Evolutionary conservation across 1,140 invertebrate genomes (phyloP), one percentile per base, ranked within the genome.

Genomic region (Trichomalopsis sarcophagae): DNA sequence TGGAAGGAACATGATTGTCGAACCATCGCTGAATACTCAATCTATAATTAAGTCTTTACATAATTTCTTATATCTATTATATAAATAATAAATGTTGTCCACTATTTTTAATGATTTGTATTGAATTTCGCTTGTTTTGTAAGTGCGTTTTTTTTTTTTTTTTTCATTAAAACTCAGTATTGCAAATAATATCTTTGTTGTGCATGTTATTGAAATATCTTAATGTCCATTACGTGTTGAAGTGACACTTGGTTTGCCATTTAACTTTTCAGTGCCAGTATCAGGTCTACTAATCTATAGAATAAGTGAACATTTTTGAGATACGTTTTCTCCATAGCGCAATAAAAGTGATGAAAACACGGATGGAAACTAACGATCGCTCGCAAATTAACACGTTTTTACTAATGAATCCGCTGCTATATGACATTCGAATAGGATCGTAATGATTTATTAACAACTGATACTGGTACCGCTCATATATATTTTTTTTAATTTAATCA

Each of bases 61-160:
- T 79, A 74, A 17, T 50, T 40, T 36, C 36, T 75, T 75, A 75
- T 44, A 74, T 79, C 80, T 47, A n/a, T 66, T 40, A 44, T 84
- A 66, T 14, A 68, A 81, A 76, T 85, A 44, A 74, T 47, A 62
- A 81, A 81, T 85, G 84, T 81, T 81, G 69, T 81, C 75, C 44
- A 80, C 47, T 85, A 69, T 81, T 36, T 68, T 84, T 75, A 33
- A 76, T 80, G 55, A 74, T 76, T 69, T 76, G 36, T 86, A 85
- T 87, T 82, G 27, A 77, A 82, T 68, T n/a, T 86, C 82, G 87
- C 87, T 88, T 88, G 86, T 86, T 85, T 86, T 87, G 78, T 85
- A 85, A 85, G 13, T 85, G 78, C 78, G 78, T 85, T 69, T 69
- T 68, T 55, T 47, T 66, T 75, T 36, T 36, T 55, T 47, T 66